Percentiles rank a stretch among this genome's conserved stretches.
Evolutionary conservation across 2,888 invertebrate genomes (phyloP).

Genomic region (Serrognathus titanus): DNA sequence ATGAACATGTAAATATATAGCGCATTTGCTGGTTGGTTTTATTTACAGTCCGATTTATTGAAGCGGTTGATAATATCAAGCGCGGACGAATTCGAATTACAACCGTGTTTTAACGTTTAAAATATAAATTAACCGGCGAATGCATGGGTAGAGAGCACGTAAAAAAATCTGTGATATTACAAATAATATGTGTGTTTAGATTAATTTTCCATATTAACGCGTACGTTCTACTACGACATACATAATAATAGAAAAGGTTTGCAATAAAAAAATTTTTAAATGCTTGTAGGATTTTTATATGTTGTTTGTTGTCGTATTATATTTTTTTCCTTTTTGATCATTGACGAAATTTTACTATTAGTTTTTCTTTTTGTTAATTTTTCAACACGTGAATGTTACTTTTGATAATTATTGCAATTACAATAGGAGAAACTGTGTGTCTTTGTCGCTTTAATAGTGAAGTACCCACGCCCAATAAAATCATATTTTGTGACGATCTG

Average conservation of each 20-base stretch:
- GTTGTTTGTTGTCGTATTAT: too few species aligned
- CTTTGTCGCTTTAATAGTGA: conserved; percentile 39
- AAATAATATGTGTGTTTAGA: conserved; percentile 18
- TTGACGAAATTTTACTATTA: too few species aligned
- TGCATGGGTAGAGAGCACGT: conserved; percentile 13
- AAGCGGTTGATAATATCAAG: background rate
- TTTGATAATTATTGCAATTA: conserved; percentile 24
- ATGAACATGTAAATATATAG: background rate
- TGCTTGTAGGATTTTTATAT: background rate
- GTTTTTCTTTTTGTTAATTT: too few species aligned
- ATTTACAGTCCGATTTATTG: background rate
- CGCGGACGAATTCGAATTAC: background rate
- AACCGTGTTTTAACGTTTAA: background rate
- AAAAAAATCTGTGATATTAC: conserved; percentile 21
- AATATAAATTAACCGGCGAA: background rate
- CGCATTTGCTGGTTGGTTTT: background rate
- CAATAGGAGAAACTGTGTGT: conserved; percentile 32
- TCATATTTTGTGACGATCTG: conserved; percentile 10
- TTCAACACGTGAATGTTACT: background rate
- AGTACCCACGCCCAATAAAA: conserved; percentile 21
- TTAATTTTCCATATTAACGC: conserved; percentile 15
- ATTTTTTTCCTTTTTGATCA: too few species aligned
- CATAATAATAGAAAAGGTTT: background rate
- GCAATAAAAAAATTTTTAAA: background rate
- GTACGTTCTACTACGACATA: background rate